Evolutionary conservation across 2,797 vertebrate genomes (phyloP).

Genomic region (Gallinago stenura): DNA sequence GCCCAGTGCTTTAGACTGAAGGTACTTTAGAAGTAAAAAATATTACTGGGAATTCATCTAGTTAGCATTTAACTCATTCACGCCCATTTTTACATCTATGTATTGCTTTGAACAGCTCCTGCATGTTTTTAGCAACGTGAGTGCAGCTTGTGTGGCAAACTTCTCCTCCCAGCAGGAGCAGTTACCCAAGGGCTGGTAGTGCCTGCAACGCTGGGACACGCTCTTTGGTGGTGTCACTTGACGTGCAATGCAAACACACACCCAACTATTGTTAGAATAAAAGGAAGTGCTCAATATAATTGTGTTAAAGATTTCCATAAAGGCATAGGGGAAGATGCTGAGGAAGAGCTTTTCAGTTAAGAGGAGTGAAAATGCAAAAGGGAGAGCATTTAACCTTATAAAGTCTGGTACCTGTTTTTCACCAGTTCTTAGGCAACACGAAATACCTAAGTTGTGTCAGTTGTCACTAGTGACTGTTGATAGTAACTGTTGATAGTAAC

Average conservation of each 20-base stretch:
- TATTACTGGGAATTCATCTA: background rate
- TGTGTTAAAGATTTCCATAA: conserved; percentile 27
- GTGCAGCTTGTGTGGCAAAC: background rate
- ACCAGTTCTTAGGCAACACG: background rate
- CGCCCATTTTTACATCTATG: background rate
- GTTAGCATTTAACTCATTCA: background rate
- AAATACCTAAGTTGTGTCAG: background rate
- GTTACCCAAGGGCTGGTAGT: background rate
- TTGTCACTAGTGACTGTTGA: background rate
- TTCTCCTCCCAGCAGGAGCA: background rate
- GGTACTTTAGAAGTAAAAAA: background rate
- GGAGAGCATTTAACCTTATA: background rate
- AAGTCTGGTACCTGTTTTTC: background rate
- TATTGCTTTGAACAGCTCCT: background rate
- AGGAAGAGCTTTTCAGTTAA: conserved; percentile 40
- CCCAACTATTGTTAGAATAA: conserved; percentile 2
- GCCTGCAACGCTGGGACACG: background rate
- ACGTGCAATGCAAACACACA: background rate
- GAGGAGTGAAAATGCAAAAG: conserved; percentile 30
- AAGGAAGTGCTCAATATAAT: conserved; percentile 29
- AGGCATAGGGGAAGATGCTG: background rate
- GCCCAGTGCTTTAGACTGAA: background rate
- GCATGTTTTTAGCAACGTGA: background rate
- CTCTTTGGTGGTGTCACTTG: background rate
- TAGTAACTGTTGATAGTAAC: background rate